Percentiles rank a stretch among this genome's conserved stretches.
Conservation (phyloP, 2,113 vertebrate genomes). For the Tiliqua scincoides region DNA sequence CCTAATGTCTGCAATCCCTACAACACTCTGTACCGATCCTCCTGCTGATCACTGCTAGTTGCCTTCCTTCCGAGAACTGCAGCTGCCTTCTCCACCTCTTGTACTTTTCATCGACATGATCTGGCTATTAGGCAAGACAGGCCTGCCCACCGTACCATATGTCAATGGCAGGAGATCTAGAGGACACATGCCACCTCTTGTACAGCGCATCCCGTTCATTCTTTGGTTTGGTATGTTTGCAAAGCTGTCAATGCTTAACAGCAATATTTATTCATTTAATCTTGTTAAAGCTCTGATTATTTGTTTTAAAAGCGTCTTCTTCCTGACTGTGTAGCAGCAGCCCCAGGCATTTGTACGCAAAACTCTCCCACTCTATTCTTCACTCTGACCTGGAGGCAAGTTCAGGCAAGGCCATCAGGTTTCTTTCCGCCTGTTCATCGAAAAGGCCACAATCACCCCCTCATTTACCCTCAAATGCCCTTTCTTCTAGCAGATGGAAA, state of each 20-base stretch:
- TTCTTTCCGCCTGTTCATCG: background rate
- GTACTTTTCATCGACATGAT: background rate
- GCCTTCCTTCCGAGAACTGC: background rate
- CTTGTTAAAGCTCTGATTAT: conserved; percentile 42
- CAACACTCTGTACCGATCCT: background rate
- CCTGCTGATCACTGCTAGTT: background rate
- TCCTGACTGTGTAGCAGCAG: conserved; percentile 23
- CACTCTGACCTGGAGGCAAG: conserved; percentile 27
- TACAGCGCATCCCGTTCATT: background rate
- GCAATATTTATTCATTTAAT: conserved; percentile 20
- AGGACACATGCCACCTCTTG: background rate
- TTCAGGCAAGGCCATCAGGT: conserved; percentile 15
- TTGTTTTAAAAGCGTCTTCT: conserved; percentile 45
- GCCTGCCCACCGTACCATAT: background rate
- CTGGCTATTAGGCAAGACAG: background rate
- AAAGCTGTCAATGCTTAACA: conserved; percentile 21
- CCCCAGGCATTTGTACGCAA: background rate
- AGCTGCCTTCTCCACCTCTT: background rate
- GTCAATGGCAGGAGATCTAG: background rate
- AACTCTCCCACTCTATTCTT: conserved; percentile 23
- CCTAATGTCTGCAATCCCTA: background rate
- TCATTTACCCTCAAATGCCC: background rate
- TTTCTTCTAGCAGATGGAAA: background rate
- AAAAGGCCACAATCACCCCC: background rate
- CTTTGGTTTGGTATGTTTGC: conserved; percentile 32